A percentile compares a stretch with the other conserved stretches of the same genome.
These are phyloP conservation scores for Heliconius nattereri DNA, from an alignment of 1,140 invertebrate species.

Conservation along the genomic window DNA sequence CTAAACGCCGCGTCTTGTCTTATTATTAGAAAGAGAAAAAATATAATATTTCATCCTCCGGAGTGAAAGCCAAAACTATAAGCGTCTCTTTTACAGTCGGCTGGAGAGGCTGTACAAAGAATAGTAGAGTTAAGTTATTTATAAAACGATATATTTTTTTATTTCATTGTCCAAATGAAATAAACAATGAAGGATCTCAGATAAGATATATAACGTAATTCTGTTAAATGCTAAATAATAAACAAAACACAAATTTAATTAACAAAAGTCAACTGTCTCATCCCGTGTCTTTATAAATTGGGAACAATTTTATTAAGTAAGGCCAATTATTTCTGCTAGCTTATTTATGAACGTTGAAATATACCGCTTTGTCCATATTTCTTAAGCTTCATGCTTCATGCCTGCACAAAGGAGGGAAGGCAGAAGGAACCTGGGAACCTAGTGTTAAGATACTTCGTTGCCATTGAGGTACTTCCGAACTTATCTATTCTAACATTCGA, in stretches of 20 bases:
- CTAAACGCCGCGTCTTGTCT: too few relatives aligned
- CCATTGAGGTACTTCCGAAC: neutral
- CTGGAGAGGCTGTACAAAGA: too few relatives aligned
- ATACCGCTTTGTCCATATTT: neutral
- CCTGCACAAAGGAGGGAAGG: too few relatives aligned
- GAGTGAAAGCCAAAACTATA: too few relatives aligned
- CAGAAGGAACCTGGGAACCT: neutral
- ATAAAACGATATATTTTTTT: neutral
- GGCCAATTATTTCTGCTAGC: neutral
- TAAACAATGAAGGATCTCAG: neutral
- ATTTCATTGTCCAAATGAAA: neutral
- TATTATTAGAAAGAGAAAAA: too few relatives aligned
- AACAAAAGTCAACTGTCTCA: neutral
- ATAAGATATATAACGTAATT: neutral
- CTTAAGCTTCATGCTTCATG: too few relatives aligned
- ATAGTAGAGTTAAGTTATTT: too few relatives aligned
- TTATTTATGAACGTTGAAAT: neutral
- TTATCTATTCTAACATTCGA: neutral
- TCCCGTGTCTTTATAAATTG: neutral
- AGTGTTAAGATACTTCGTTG: neutral
- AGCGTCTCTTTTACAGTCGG: too few relatives aligned
- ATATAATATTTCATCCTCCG: too few relatives aligned
- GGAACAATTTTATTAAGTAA: neutral
- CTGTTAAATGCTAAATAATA: neutral
- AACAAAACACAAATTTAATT: slow-evolving; percentile 6